Base-by-base conservation (phyloP, 1,140 invertebrate genomes). In the Bicyclus anynana region DNA sequence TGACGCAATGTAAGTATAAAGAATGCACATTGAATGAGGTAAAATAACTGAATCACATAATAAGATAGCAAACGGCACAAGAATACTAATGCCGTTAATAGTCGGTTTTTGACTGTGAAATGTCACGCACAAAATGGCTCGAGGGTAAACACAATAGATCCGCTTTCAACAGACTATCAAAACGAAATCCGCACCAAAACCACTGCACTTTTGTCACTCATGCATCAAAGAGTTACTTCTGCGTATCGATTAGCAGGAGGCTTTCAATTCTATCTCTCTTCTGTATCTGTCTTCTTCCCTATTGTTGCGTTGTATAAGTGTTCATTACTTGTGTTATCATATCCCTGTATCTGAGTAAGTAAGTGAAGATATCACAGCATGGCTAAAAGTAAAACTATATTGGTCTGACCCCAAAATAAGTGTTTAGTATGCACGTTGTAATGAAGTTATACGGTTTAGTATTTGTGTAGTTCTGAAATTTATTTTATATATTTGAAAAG, bases 381-480 rank as follows among this genome's bases (percentile, higher is more conserved):
- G 85, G 83, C 84, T 84, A 83, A 69, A 59, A 74, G 65, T 79
- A 67, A 65, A 71, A 44, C 17, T 21, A 65, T 77, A 65, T 80
- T 74, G 67, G 72, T 80, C 79, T 74, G 72, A 56, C 73, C 72
- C 60, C 69, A 67, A 75, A 68, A 73, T 84, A 62, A 75, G 67
- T 88, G 83, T 88, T 84, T 86, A 86, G 82, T 81, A 59, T 88
- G 85, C 85, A 88, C 85, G 85, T 83, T 85, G 71, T 85, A 79
- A 83, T 64, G 65, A 72, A 75, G 65, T 74, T 69, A 69, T 72
- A 62, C 54, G 58, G 82, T 67, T 77, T 81, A 80, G 78, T 76
- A 71, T 76, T 57, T 84, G 72, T 82, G 74, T 84, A 86, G 80
- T 72, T 68, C 69, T 62, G 64, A 70, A 69, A 48, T 66, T 68